Conservation (phyloP, 2,113 vertebrate species). For the Tyrannus savana region DNA sequence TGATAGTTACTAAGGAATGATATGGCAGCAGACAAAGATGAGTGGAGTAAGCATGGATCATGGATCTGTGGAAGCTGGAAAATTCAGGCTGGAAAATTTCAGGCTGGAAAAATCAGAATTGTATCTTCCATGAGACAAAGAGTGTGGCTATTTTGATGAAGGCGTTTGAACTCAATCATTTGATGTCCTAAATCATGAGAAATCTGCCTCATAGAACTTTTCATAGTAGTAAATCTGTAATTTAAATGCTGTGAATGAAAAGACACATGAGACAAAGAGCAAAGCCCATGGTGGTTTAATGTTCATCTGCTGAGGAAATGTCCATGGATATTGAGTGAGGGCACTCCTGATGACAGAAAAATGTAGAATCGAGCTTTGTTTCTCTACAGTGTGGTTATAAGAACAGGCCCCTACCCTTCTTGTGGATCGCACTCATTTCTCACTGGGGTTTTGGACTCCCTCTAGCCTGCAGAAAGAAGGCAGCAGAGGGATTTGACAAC, state of each 20-base stretch:
- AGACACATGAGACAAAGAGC: not conserved
- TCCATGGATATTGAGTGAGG: not conserved
- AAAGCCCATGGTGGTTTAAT: not conserved
- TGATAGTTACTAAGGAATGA: not conserved
- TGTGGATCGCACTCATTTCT: not conserved
- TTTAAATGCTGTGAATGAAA: not conserved
- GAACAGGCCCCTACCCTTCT: not conserved
- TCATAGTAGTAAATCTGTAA: not conserved
- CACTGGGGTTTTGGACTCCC: not conserved
- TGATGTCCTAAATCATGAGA: not conserved
- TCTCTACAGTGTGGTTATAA: not conserved
- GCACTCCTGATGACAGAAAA: not conserved
- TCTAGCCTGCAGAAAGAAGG: not conserved
- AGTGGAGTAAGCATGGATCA: not conserved
- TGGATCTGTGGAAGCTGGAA: not conserved
- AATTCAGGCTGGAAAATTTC: not conserved
- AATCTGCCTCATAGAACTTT: not conserved
- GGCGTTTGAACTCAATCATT: not conserved
- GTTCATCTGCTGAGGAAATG: not conserved
- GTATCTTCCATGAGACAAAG: too few species aligned
- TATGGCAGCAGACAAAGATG: not conserved
- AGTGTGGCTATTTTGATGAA: not conserved
- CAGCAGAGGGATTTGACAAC: not conserved
- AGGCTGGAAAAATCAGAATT: not conserved
- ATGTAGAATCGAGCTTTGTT: not conserved